Percentiles rank a stretch among this genome's conserved stretches.
Conservation (phyloP, 2,797 vertebrate species). For the Xenopus petersii region DNA sequence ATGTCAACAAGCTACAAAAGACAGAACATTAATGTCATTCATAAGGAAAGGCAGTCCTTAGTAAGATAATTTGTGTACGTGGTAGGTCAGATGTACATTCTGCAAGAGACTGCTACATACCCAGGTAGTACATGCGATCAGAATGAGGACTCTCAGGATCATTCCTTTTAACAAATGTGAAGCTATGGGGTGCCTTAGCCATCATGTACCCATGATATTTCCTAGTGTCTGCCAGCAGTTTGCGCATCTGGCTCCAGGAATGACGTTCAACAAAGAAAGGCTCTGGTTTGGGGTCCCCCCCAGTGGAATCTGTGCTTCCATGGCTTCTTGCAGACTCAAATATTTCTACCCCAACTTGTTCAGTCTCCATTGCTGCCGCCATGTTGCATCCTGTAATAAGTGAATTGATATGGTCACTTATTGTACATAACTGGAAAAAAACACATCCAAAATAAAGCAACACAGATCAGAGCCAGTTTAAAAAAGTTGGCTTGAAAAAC, state of each 20-base stretch:
- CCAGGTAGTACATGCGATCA: conserved; percentile 74
- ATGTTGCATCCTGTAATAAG: conserved; percentile 69
- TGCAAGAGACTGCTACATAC: conserved; percentile 57
- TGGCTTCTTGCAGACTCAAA: conserved; percentile 63
- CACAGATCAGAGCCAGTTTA: no score
- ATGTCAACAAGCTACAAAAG: no score
- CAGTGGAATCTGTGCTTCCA: conserved; percentile 44
- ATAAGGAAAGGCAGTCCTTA: no score
- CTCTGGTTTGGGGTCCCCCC: conserved; percentile 63
- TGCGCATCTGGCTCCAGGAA: conserved; percentile 77
- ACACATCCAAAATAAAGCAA: no score
- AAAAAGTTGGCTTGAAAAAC: no score
- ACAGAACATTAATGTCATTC: no score
- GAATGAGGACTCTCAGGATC: conserved; percentile 73
- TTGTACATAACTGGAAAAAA: no score
- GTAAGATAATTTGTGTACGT: no score
- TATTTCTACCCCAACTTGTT: conserved; percentile 71
- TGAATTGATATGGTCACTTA: neutral
- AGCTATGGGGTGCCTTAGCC: conserved; percentile 77
- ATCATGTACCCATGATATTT: conserved; percentile 76
- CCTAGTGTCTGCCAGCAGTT: conserved; percentile 72
- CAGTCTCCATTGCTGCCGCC: conserved; percentile 80
- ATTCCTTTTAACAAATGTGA: conserved; percentile 73
- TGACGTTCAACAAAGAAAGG: conserved; percentile 74
- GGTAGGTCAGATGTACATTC: no score